Conservation (phyloP, 30 jellyfish, hydroid and myxozoan species). For the Cassiopea xamachana region DNA sequence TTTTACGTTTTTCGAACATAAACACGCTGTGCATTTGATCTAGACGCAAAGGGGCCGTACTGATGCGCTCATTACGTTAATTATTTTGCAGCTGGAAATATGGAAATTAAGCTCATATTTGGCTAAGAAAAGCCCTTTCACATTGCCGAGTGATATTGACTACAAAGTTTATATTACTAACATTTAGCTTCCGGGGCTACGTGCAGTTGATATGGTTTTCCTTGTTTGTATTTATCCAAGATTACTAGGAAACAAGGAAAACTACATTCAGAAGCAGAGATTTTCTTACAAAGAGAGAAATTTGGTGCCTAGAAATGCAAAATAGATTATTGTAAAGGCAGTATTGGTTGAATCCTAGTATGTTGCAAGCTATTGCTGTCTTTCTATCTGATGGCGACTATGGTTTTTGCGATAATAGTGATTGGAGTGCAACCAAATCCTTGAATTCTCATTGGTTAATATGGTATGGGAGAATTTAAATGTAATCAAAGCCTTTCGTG, state of each 20-base stretch:
- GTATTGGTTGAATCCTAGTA: no score
- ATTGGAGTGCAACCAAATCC: no score
- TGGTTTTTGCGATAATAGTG: no score
- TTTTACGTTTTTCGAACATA: background rate
- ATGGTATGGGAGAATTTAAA: no score
- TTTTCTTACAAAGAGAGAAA: background rate
- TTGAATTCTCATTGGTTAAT: no score
- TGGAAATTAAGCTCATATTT: background rate
- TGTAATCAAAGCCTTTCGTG: no score
- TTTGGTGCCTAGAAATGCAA: background rate
- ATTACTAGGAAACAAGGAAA: background rate
- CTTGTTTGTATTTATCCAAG: background rate
- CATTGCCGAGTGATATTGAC: background rate
- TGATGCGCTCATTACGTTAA: background rate
- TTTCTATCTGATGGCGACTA: no score
- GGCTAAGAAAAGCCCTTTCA: background rate
- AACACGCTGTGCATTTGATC: background rate
- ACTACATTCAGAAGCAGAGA: no score
- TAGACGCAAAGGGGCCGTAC: background rate
- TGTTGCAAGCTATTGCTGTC: no score
- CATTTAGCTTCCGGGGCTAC: background rate
- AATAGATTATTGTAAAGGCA: no score
- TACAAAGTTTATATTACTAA: background rate
- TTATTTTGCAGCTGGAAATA: background rate
- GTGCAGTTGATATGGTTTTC: background rate